These are phyloP conservation scores for Lobophora halterata DNA, from an alignment of 2,888 invertebrate species.

Conservation along the genomic window DNA sequence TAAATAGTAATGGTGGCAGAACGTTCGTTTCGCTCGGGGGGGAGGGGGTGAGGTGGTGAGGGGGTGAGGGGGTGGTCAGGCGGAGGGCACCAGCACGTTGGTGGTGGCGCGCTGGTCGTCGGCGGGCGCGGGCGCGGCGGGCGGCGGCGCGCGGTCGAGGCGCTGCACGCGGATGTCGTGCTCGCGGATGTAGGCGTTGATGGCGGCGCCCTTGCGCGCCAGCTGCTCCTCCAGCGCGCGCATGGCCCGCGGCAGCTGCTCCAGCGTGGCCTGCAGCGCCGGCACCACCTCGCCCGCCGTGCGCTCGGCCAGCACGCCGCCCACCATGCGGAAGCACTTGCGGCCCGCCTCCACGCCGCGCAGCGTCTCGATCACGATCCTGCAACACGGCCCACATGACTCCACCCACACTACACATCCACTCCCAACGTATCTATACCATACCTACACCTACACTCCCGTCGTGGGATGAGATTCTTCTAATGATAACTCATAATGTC, in stretches of 20 bases:
- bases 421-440: too few relatives aligned
- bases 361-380: slow-evolving; percentile 96
- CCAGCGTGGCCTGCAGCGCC: slow-evolving; percentile 88
- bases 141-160: slow-evolving; percentile 31
- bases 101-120: slow-evolving; percentile 59
- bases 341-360: slow-evolving; percentile 90
- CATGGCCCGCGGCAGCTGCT: slow-evolving; percentile 89
- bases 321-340: slow-evolving; percentile 96
- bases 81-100: slow-evolving; percentile 79
- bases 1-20: too few relatives aligned
- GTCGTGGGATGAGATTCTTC: too few relatives aligned
- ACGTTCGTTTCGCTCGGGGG: too few relatives aligned
- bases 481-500: too few relatives aligned
- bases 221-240: slow-evolving; percentile 90
- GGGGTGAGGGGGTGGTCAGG: slow-evolving; percentile 36
- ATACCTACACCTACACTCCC: too few relatives aligned
- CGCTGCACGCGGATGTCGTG: slow-evolving; percentile 91
- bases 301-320: slow-evolving; percentile 95
- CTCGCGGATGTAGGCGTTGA: slow-evolving; percentile 95
- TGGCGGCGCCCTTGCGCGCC: slow-evolving; percentile 91
- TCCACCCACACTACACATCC: too few relatives aligned
- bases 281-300: slow-evolving; percentile 96
- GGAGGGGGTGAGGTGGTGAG: not conserved
- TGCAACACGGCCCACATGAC: too few relatives aligned
- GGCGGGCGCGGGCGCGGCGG: slow-evolving; percentile 31